A percentile compares a stretch with the other conserved stretches of the same genome.
Evolutionary conservation across 2,888 invertebrate genomes (phyloP).

Genomic region (Lepidocyrtinus sp.): DNA sequence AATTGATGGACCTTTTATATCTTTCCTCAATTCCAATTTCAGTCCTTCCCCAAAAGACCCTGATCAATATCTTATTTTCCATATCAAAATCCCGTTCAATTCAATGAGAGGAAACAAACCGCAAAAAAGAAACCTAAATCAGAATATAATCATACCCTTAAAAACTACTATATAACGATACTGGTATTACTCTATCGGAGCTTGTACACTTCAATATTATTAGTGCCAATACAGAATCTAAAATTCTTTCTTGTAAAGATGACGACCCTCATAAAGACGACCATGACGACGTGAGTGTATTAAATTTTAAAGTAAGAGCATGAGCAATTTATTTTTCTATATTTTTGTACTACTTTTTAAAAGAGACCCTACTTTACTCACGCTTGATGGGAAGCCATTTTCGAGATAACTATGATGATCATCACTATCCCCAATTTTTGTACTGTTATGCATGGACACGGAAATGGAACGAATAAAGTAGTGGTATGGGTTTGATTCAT

Average conservation of each 20-base stretch:
- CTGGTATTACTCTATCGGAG: too few species aligned
- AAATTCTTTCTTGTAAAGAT: slow-evolving; percentile 32
- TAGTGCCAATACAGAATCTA: slow-evolving; percentile 41
- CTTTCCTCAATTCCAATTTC: too few species aligned
- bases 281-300: slow-evolving; percentile 13
- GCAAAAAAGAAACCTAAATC: neutral
- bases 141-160: neutral
- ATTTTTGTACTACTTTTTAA: neutral
- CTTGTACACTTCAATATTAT: slow-evolving; percentile 33
- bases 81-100: neutral
- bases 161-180: neutral
- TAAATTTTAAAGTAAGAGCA: slow-evolving; percentile 5
- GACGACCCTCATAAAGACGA: slow-evolving; percentile 19
- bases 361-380: neutral
- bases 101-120: slow-evolving; percentile 5
- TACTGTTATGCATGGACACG: slow-evolving; percentile 18
- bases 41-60: neutral
- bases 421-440: slow-evolving; percentile 1
- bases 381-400: neutral
- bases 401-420: slow-evolving; percentile 19
- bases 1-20: slow-evolving; percentile 51
- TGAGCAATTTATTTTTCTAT: slow-evolving; percentile 2
- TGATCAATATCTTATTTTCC: neutral
- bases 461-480: slow-evolving; percentile 31
- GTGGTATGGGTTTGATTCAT: slow-evolving; percentile 47